Evolutionary conservation across 1,140 invertebrate genomes (phyloP).

Genomic region (Dreissena rostriformis): DNA sequence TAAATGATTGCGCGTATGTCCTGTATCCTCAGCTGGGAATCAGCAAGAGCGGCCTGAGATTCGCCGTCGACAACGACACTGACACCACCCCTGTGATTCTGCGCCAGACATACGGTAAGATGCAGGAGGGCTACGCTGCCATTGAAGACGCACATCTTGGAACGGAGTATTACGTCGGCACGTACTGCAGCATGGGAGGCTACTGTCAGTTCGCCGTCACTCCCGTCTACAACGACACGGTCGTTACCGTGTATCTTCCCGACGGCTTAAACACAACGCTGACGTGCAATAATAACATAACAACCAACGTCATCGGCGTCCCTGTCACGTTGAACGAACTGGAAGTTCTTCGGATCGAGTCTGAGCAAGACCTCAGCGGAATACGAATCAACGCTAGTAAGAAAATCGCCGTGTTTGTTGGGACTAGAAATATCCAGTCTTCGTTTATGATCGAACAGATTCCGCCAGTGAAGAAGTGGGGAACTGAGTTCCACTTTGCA

Average conservation of each 20-base stretch:
- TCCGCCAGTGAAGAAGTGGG: slow-evolving; percentile 38
- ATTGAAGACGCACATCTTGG: slow-evolving; percentile 37
- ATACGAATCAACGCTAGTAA: slow-evolving; percentile 23
- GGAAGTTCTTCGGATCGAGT: slow-evolving; percentile 41
- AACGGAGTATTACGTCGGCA: slow-evolving; percentile 42
- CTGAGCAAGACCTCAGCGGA: slow-evolving; percentile 28
- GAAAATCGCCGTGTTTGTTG: slow-evolving; percentile 25
- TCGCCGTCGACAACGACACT: neutral
- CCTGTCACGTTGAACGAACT: slow-evolving; percentile 24
- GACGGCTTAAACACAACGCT: neutral
- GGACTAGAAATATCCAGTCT: slow-evolving; percentile 1
- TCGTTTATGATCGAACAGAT: slow-evolving; percentile 35
- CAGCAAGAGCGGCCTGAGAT: neutral
- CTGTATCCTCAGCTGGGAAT: neutral
- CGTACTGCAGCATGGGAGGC: slow-evolving; percentile 47
- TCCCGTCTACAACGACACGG: slow-evolving; percentile 8
- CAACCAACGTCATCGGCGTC: neutral
- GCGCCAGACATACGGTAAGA: neutral
- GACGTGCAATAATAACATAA: neutral
- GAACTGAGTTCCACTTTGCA: slow-evolving; percentile 9
- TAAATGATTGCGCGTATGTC: too few species aligned
- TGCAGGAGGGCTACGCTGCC: slow-evolving; percentile 22
- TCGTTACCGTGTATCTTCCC: slow-evolving; percentile 20
- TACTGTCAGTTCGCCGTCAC: slow-evolving; percentile 42
- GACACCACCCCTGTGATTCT: slow-evolving; percentile 2